phyloP scores from a whole-genome alignment of 2,797 vertebrate genomes.

The Gallinago solitaria region DNA sequence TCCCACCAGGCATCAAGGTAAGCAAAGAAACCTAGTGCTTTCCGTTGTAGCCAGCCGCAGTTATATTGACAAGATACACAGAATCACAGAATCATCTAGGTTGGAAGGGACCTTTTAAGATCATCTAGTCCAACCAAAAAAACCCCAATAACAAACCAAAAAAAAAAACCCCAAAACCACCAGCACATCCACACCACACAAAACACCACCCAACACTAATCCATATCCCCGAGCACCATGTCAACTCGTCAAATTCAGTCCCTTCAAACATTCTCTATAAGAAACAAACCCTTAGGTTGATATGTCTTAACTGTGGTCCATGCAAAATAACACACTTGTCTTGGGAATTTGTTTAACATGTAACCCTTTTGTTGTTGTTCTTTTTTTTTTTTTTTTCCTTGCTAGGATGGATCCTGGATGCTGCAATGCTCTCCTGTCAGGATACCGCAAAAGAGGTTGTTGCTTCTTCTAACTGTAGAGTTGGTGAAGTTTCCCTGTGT shows the following conservation, averaged over 20 bases:
- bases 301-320: not conserved
- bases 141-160: too few relatives aligned
- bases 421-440: not conserved
- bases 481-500: not conserved
- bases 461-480: not conserved
- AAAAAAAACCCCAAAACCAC: too few relatives aligned
- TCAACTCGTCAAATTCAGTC: not conserved
- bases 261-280: not conserved
- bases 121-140: too few relatives aligned
- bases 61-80: not conserved
- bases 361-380: too few relatives aligned
- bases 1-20: not conserved
- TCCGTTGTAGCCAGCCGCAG: not conserved
- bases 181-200: too few relatives aligned
- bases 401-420: slow-evolving; percentile 7
- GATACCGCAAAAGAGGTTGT: not conserved
- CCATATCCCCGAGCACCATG: too few relatives aligned
- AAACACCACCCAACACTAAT: too few relatives aligned
- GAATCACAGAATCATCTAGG: too few relatives aligned
- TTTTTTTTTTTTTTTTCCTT: not conserved
- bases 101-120: too few relatives aligned
- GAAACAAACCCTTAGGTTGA: not conserved
- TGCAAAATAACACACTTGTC: not conserved
- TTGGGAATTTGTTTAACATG: not conserved
- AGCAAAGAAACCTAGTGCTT: not conserved